Percentiles rank a stretch among this genome's conserved stretches.
phyloP scores from a whole-genome alignment of 2,797 vertebrate genomes.

The Fistularia tabacaria region DNA sequence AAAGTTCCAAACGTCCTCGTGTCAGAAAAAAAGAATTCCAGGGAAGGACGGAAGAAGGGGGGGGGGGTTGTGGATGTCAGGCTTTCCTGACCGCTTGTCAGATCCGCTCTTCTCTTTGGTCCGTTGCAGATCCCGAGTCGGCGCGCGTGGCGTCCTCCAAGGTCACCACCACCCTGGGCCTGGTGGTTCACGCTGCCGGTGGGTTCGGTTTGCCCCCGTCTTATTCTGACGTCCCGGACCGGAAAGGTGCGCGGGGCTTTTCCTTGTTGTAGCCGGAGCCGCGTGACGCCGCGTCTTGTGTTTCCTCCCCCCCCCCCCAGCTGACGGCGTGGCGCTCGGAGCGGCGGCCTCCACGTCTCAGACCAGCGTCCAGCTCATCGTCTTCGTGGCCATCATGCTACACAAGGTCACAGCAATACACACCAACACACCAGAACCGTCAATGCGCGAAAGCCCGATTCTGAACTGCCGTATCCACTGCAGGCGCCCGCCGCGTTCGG shows the following conservation, averaged over 20 bases:
- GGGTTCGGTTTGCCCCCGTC: neutral
- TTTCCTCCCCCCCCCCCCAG: conserved; percentile 57
- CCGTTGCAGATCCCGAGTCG: conserved; percentile 84
- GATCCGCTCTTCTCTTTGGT: no score
- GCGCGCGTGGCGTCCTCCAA: conserved; percentile 87
- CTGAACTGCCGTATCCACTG: conserved; percentile 10
- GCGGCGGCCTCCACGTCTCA: conserved; percentile 97
- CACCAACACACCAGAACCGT: neutral
- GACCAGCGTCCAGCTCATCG: conserved; percentile 96
- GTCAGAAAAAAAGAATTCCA: no score
- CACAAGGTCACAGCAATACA: conserved; percentile 84
- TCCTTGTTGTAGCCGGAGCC: no score
- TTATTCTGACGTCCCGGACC: neutral
- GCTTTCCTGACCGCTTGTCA: no score
- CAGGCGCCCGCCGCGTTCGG: conserved; percentile 98
- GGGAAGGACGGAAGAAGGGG: no score
- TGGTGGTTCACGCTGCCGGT: conserved; percentile 98
- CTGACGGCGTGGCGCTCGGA: conserved; percentile 94
- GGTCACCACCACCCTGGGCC: conserved; percentile 93
- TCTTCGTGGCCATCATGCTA: conserved; percentile 99
- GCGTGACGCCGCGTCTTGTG: neutral
- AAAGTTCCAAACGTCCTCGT: no score
- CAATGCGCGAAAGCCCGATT: no score
- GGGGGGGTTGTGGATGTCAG: no score
- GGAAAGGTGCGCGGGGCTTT: neutral